Evolutionary conservation across 2,113 vertebrate genomes (phyloP).

Genomic region (Heptranchias perlo): DNA sequence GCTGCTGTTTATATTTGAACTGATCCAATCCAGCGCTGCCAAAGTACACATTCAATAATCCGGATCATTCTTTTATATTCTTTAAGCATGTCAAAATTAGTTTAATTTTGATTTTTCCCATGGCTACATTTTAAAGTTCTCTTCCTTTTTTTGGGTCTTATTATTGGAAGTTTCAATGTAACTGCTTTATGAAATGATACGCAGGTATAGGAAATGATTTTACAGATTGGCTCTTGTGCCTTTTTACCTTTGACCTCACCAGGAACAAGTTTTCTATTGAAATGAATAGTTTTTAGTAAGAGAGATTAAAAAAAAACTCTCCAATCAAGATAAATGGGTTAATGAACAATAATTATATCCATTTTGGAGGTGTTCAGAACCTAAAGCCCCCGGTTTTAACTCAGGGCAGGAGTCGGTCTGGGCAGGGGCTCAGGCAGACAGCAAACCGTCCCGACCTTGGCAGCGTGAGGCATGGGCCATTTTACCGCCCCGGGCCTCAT

Average conservation of each 20-base stretch:
- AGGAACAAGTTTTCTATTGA: background rate
- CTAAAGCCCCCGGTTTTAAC: background rate
- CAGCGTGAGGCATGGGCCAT: background rate
- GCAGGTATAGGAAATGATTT: background rate
- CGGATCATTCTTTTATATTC: background rate
- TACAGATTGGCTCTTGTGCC: background rate
- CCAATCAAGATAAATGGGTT: background rate
- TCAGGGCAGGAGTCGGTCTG: background rate
- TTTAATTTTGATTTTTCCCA: background rate
- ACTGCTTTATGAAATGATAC: background rate
- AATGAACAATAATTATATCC: background rate
- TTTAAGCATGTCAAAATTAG: background rate
- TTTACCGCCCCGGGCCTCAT: background rate
- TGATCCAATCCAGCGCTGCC: constrained; percentile 5
- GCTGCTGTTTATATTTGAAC: constrained; percentile 36
- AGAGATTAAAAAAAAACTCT: background rate
- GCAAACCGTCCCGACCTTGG: background rate
- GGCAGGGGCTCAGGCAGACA: too few relatives aligned
- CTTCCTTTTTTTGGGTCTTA: too few relatives aligned
- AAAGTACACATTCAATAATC: constrained; percentile 29
- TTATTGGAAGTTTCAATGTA: background rate
- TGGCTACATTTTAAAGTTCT: background rate
- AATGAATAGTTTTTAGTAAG: background rate
- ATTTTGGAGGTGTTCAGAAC: too few relatives aligned
- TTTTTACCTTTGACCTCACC: background rate